Conservation (phyloP, 2,888 invertebrate genomes). For the Abrostola triplasia region DNA sequence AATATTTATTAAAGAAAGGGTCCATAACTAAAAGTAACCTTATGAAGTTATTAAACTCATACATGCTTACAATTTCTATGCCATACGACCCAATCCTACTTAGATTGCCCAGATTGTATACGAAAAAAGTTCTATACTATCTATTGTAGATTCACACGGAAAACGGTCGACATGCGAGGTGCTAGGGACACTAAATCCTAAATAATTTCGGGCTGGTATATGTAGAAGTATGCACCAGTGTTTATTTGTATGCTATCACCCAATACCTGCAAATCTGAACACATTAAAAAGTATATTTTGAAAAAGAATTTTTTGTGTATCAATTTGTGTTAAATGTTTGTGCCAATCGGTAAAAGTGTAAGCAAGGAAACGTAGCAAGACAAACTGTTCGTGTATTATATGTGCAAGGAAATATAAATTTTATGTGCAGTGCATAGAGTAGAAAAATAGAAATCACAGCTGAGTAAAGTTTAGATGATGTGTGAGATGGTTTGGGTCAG, state of each 20-base stretch:
- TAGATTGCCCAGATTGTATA: constrained; percentile 40
- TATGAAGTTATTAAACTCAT: constrained; percentile 20
- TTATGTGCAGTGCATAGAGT: constrained; percentile 86
- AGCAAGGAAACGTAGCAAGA: constrained; percentile 76
- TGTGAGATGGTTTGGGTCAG: constrained; percentile 67
- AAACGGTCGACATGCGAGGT: constrained; percentile 75
- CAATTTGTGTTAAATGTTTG: constrained; percentile 70
- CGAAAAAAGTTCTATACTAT: constrained; percentile 56
- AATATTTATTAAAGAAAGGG: not conserved
- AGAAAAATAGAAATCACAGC: constrained; percentile 75
- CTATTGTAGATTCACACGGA: constrained; percentile 70
- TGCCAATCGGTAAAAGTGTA: constrained; percentile 77
- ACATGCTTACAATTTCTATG: constrained; percentile 30
- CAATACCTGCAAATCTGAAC: constrained; percentile 63
- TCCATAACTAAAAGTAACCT: not conserved
- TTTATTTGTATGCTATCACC: constrained; percentile 63
- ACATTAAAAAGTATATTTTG: constrained; percentile 52
- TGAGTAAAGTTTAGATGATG: constrained; percentile 73
- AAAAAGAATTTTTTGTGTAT: constrained; percentile 60
- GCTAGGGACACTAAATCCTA: constrained; percentile 75
- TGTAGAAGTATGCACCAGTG: constrained; percentile 88
- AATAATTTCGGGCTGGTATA: constrained; percentile 84
- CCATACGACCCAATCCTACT: constrained; percentile 31
- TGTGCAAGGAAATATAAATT: constrained; percentile 84
- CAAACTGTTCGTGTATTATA: constrained; percentile 74